A percentile compares a stretch with the other conserved stretches of the same genome.
phyloP scores from a whole-genome alignment of 2,113 vertebrate species.

The rabbit (Oryctolagus cuniculus) region DNA sequence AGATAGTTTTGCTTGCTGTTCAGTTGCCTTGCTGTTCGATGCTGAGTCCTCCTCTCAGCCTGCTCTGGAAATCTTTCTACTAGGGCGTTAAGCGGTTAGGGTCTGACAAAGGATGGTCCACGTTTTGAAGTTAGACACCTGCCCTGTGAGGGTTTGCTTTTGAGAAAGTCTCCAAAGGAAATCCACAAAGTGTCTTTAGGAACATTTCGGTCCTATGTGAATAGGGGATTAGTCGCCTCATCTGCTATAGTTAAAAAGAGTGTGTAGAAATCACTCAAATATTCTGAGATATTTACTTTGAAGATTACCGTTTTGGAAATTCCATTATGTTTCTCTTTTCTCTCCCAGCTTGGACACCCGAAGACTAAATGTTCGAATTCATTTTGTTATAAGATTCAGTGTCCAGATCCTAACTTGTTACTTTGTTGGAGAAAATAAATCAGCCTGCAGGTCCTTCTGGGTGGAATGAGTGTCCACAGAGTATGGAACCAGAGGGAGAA shows the following conservation, averaged over 20 bases:
- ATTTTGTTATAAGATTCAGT: conserved; percentile 55
- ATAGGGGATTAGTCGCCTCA: conserved; percentile 23
- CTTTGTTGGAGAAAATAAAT: conserved; percentile 2
- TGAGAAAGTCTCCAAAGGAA: conserved; percentile 42
- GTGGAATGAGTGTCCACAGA: conserved; percentile 34
- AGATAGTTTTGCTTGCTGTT: not conserved
- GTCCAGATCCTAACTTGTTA: conserved; percentile 47
- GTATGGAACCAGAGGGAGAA: conserved; percentile 15
- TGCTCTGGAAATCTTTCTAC: not conserved
- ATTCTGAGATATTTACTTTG: conserved; percentile 29
- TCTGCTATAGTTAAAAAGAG: not conserved
- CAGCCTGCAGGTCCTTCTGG: not conserved
- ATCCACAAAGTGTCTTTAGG: not conserved
- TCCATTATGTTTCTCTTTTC: not conserved
- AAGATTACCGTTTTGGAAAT: not conserved
- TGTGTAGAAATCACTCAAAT: conserved; percentile 5
- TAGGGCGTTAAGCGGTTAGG: not conserved
- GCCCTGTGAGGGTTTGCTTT: conserved; percentile 15
- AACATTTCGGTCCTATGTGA: not conserved
- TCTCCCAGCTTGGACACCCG: conserved; percentile 34
- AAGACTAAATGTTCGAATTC: not conserved
- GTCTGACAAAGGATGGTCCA: not conserved
- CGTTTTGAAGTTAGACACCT: conserved; percentile 17
- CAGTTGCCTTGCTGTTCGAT: not conserved
- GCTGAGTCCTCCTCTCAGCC: not conserved